Evolutionary conservation across 2,888 invertebrate genomes (phyloP), one percentile per base, ranked within the genome.

Genomic region (Pasiphila rectangulata): DNA sequence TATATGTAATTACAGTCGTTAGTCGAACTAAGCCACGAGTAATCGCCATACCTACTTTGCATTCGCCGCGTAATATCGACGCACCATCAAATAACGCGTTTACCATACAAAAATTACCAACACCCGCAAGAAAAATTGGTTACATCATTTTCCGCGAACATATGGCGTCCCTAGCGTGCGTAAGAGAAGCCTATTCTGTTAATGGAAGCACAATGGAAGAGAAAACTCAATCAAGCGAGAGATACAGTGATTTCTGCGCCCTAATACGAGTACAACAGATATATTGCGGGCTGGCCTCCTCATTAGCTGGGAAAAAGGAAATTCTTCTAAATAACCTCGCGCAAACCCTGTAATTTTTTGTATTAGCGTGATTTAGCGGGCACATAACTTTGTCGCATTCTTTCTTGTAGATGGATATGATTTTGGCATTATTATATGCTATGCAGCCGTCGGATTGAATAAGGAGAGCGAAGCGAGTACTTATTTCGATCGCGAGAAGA

Each of bases 181-280:
- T 32, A 19, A 16, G 69, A 75, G 53, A 75, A 77, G 78, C 80
- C 84, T 75, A 83, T 85, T 85, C 75, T 79, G 79, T 76, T 85
- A 86, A 86, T 85, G 84, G 83, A 76, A 72, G 75, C 75, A 81
- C 83, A 83, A 83, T 84, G 83, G 82, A 76, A 83, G 83, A 81
- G 84, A 83, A 84, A 84, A 83, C 83, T 84, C 83, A 84, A 86
- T 85, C 84, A 84, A 80, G 79, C 78, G 77, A 81, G 76, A 81
- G 80, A 79, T 76, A 68, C 78, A 69, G 82, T 81, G 84, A 87
- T 87, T 86, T 83, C 82, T 84, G 82, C 76, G 81, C 77, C n/a
- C 79, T 84, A 83, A 83, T n/a, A n/a, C n/a, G n/a, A n/a, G 83
- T 83, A 83, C 80, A 70, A 63, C 74, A 84, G 81, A 85, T 84